Conservation (phyloP, 1,140 invertebrate species). For the Drosophila mayri region DNA sequence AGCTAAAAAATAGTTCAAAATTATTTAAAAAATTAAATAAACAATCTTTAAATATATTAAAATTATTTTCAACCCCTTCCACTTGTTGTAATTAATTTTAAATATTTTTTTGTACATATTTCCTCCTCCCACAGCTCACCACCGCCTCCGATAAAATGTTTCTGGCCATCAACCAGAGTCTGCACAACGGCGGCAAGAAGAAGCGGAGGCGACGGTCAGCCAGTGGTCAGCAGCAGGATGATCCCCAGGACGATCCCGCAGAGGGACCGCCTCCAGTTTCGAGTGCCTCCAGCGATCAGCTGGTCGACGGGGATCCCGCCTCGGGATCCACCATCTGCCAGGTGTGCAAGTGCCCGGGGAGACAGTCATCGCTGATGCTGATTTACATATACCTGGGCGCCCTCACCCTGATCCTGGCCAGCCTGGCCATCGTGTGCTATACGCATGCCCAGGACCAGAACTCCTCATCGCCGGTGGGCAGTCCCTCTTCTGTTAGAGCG, state of each 20-base stretch:
- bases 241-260: constrained; percentile 12
- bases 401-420: constrained; percentile 70
- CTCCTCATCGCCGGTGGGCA: background rate
- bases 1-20: too few relatives aligned
- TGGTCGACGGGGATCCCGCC: constrained; percentile 20
- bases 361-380: constrained; percentile 44
- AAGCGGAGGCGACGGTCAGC: constrained; percentile 37
- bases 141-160: constrained; percentile 60
- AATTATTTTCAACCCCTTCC: too few relatives aligned
- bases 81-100: background rate
- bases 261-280: constrained; percentile 6
- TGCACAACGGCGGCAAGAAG: constrained; percentile 59
- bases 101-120: background rate
- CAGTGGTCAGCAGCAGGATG: constrained; percentile 19
- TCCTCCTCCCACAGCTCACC: background rate
- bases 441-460: constrained; percentile 53
- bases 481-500: background rate
- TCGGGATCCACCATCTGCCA: background rate
- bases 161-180: constrained; percentile 79
- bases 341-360: constrained; percentile 16
- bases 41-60: background rate
- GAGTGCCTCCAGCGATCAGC: constrained; percentile 54
- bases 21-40: background rate
- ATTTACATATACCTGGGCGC: constrained; percentile 76
- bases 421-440: constrained; percentile 72